Conservation (phyloP, 2,888 invertebrate genomes). For the Polietes domitor region DNA sequence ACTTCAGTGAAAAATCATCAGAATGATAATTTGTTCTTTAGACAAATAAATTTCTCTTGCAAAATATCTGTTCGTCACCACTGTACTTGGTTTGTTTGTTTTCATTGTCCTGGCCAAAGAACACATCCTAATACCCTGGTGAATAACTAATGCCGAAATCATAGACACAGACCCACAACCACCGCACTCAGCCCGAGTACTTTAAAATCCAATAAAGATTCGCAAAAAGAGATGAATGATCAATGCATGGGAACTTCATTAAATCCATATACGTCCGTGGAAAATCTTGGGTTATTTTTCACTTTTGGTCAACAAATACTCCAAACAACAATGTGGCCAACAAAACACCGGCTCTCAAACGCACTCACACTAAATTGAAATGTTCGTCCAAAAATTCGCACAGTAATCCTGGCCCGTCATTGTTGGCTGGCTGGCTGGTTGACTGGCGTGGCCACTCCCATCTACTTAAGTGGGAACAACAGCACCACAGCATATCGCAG, state of each 20-base stretch:
- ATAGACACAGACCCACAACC: not conserved
- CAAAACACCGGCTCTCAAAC: not conserved
- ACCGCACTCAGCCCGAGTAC: not conserved
- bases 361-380: constrained; percentile 52
- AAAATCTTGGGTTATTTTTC: constrained; percentile 9
- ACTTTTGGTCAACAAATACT: constrained; percentile 11
- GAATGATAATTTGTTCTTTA: too few species aligned
- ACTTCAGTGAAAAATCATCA: too few species aligned
- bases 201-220: constrained; percentile 27
- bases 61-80: too few species aligned
- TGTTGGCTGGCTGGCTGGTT: too few species aligned
- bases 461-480: constrained; percentile 26
- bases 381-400: constrained; percentile 53
- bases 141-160: constrained; percentile 16
- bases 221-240: constrained; percentile 42
- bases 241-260: constrained; percentile 74
- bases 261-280: constrained; percentile 70
- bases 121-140: not conserved
- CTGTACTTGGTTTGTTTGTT: too few species aligned
- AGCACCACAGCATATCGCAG: not conserved
- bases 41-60: too few species aligned
- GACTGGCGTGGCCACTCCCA: constrained; percentile 37
- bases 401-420: constrained; percentile 45
- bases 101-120: not conserved
- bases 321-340: not conserved